Conservation (phyloP, 2,888 invertebrate genomes). For the Polymixis lichenea region DNA sequence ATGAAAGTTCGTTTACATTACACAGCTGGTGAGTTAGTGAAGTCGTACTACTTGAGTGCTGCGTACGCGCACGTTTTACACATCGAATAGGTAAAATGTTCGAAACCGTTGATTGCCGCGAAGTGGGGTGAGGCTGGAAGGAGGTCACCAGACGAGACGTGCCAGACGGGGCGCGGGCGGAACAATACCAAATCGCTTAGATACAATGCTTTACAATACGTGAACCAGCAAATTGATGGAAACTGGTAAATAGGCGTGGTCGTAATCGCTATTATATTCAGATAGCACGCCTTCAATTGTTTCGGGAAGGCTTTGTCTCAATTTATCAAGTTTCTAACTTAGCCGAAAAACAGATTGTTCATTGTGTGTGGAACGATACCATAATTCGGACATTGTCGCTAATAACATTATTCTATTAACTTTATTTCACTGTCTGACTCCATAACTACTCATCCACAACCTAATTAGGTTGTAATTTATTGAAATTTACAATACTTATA, state of each 20-base stretch:
- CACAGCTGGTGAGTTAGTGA: constrained; percentile 41
- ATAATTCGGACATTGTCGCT: background rate
- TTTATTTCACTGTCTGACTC: background rate
- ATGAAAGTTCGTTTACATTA: constrained; percentile 57
- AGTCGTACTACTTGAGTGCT: constrained; percentile 52
- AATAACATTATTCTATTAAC: background rate
- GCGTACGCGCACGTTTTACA: constrained; percentile 61
- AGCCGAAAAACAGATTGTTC: constrained; percentile 1
- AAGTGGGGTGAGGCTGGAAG: constrained; percentile 61
- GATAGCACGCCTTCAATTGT: constrained; percentile 55
- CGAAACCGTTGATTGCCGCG: constrained; percentile 62
- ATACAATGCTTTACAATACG: constrained; percentile 48
- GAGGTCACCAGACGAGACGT: constrained; percentile 71
- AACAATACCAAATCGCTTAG: constrained; percentile 66
- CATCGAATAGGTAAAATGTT: constrained; percentile 59
- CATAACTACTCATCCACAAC: background rate
- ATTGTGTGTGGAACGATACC: constrained; percentile 10
- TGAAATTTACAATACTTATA: no score
- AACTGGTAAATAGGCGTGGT: constrained; percentile 57
- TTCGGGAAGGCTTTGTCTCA: constrained; percentile 29
- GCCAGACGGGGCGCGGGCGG: constrained; percentile 68
- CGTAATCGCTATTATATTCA: constrained; percentile 54
- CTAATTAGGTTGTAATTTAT: no score
- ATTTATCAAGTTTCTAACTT: constrained; percentile 17
- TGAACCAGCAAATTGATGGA: constrained; percentile 56